Percentiles rank a stretch among this genome's conserved stretches.
Conservation (phyloP, 2,113 vertebrate genomes). For the Rhinolophus ferrumequinum region DNA sequence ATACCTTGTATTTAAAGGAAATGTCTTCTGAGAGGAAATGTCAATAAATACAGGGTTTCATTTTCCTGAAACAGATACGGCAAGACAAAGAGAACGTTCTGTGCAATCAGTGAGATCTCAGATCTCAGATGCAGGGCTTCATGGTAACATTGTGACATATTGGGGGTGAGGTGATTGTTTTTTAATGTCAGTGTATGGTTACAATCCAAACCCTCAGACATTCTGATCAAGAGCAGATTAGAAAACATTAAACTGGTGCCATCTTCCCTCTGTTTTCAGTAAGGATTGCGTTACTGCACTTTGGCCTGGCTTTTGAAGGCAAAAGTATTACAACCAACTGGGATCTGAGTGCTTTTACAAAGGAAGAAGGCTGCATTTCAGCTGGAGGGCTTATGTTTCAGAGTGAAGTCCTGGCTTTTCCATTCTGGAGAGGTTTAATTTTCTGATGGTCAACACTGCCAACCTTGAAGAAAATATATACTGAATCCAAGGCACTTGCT, state of each 20-base stretch:
- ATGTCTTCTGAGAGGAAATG: slow-evolving; percentile 8
- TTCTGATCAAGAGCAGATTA: slow-evolving; percentile 63
- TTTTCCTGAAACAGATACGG: slow-evolving; percentile 61
- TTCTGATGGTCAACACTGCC: slow-evolving; percentile 30
- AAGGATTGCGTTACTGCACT: slow-evolving; percentile 5
- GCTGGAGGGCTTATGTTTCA: slow-evolving; percentile 37
- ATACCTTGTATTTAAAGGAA: background rate
- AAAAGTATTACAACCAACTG: background rate
- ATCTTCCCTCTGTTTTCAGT: slow-evolving; percentile 59
- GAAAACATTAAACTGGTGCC: slow-evolving; percentile 40
- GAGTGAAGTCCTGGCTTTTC: slow-evolving; percentile 24
- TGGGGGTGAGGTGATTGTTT: slow-evolving; percentile 56
- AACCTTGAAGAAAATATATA: background rate
- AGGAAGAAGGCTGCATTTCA: slow-evolving; percentile 40
- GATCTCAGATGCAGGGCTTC: slow-evolving; percentile 37
- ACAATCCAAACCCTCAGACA: slow-evolving; percentile 17
- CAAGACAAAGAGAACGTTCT: background rate
- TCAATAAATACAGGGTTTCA: slow-evolving; percentile 19
- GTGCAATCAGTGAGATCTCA: background rate
- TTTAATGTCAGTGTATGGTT: slow-evolving; percentile 58
- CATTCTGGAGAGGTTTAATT: slow-evolving; percentile 22
- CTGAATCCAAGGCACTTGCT: background rate
- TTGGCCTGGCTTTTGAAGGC: slow-evolving; percentile 44
- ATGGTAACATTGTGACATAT: slow-evolving; percentile 68
- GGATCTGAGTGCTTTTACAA: background rate